Evolutionary conservation across 2,113 vertebrate genomes (phyloP), one percentile per base, ranked within the genome.

Genomic region (Phycodurus eques): DNA sequence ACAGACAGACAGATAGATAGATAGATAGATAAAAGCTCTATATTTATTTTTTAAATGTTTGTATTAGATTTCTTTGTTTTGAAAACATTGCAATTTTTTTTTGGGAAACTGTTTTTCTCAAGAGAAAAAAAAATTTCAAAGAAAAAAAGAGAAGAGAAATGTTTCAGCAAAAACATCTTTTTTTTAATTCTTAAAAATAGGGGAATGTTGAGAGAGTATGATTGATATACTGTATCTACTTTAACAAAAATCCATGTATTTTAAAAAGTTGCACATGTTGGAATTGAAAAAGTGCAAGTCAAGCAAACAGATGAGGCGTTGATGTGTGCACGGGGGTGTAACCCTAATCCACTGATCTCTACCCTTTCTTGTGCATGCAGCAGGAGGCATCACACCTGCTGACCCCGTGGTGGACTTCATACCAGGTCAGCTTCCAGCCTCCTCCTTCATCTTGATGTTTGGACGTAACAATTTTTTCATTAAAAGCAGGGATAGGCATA

Each of bases 361-460:
- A 85, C 71, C 76, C 46, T 44, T 20, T 74, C 63, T 68, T 88
- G 85, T 88, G 85, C 82, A 43, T 73, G 3, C 20, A 42, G 68
- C 77, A 75, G 85, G 62, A 82, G 78, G 62, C 27, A 8, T 68
- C 47, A 47, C 70, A 0, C 44, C 12, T n/a, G 7, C 47, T 19
- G 79, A 71, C 68, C 79, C 80, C 44, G 43, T 65, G 43, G 0
- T 68, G 11, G 82, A 89, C 70, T 73, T 79, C 73, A 75, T 89
- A 51, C 85, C 88, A 90, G 87, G 87, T 90, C 78, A 90, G 86
- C 49, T 49, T 70, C 31, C 19, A 22, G 44, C 59, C 31, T 62
- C 13, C 13, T 46, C 42, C 4, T 20, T 12, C 22, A 7, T 27
- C 17, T 14, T 43, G 7, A 44, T 31, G 11, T 44, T 65, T 46